Evolutionary conservation across 2,797 vertebrate genomes (phyloP).

Genomic region (Botia almorhae): DNA sequence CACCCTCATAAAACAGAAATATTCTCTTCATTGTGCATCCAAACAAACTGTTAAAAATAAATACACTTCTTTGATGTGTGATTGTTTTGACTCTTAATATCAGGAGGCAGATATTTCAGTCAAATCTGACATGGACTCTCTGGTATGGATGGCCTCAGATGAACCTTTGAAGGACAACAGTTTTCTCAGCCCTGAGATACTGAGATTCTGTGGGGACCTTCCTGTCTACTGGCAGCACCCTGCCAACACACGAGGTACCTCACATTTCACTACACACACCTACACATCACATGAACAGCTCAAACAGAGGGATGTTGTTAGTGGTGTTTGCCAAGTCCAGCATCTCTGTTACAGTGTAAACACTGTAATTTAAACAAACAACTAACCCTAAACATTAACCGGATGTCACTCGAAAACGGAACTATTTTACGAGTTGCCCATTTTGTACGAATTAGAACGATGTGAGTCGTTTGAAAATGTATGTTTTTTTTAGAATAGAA

Average conservation of each 20-base stretch:
- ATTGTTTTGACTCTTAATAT: slow-evolving; percentile 24
- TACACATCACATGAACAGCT: not conserved
- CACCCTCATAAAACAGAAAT: too few species aligned
- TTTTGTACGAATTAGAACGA: too few species aligned
- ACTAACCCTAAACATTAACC: too few species aligned
- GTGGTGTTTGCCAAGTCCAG: too few species aligned
- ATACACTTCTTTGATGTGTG: not conserved
- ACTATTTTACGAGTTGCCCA: too few species aligned
- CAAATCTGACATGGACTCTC: slow-evolving; percentile 86
- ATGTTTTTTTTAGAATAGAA: too few species aligned
- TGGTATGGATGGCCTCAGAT: slow-evolving; percentile 87
- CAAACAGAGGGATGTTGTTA: too few species aligned
- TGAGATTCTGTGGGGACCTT: slow-evolving; percentile 85
- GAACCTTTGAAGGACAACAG: slow-evolving; percentile 85
- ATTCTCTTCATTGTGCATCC: not conserved
- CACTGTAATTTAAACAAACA: not conserved
- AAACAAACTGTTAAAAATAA: too few species aligned
- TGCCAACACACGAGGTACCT: slow-evolving; percentile 84
- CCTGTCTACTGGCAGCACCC: slow-evolving; percentile 93
- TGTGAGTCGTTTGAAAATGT: too few species aligned
- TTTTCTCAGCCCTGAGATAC: slow-evolving; percentile 88
- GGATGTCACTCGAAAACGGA: too few species aligned
- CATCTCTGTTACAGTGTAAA: not conserved
- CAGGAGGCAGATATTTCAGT: slow-evolving; percentile 89
- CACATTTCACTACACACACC: slow-evolving; percentile 4